Percentiles rank a stretch among this genome's conserved stretches.
Conservation (phyloP, 2,113 vertebrate genomes). For the Gorsachius goisagi region DNA sequence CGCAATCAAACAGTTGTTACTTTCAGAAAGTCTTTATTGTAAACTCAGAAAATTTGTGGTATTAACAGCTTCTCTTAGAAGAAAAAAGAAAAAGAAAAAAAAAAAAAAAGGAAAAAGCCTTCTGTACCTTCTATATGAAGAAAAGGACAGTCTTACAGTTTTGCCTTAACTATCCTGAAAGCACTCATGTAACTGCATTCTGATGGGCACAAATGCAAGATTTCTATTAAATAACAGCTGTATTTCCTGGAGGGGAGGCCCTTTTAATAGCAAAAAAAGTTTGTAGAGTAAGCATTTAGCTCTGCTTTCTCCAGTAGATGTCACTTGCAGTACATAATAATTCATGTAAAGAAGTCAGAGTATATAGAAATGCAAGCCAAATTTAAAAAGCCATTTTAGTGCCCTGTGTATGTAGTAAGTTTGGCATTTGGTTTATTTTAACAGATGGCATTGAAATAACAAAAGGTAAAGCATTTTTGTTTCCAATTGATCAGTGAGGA, state of each 20-base stretch:
- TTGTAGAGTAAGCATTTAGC: conserved; percentile 70
- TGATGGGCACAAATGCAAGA: neutral
- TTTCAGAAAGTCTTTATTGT: conserved; percentile 11
- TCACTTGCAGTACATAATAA: conserved; percentile 83
- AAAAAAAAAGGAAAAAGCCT: neutral
- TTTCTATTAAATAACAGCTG: conserved; percentile 27
- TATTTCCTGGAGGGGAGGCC: neutral
- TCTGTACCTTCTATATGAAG: neutral
- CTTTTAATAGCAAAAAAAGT: conserved; percentile 48
- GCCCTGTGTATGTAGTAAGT: conserved; percentile 37
- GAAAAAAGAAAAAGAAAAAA: neutral
- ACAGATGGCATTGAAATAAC: conserved; percentile 73
- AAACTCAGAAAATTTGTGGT: neutral
- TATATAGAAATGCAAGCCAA: conserved; percentile 53
- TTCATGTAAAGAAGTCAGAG: conserved; percentile 74
- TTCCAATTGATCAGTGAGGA: conserved; percentile 60
- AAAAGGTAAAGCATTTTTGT: conserved; percentile 69
- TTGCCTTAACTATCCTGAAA: neutral
- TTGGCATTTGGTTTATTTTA: conserved; percentile 71
- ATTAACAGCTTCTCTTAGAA: neutral
- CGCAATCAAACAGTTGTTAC: neutral
- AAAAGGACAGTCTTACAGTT: neutral
- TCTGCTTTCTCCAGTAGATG: conserved; percentile 84
- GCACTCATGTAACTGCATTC: neutral
- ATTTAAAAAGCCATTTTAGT: conserved; percentile 51